These are phyloP conservation scores for Phalanger gymnotis DNA, from an alignment of 2,797 vertebrate species.

Conservation along the genomic window DNA sequence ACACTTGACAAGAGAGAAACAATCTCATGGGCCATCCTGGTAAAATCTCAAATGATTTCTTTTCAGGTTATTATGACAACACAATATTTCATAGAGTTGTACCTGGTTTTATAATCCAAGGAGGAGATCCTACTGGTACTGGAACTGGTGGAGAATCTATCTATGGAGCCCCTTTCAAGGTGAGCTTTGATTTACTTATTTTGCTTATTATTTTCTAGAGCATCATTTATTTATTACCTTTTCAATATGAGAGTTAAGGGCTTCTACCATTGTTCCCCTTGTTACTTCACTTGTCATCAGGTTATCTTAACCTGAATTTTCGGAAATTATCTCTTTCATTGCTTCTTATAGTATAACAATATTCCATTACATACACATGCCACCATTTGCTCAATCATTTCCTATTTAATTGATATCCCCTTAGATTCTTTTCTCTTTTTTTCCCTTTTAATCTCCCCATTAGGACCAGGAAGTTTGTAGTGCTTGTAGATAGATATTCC, in stretches of 20 bases:
- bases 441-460: neutral
- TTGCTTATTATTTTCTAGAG: constrained; percentile 22
- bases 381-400: neutral
- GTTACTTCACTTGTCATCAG: neutral
- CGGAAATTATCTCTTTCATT: neutral
- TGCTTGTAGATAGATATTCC: neutral
- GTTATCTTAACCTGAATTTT: neutral
- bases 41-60: constrained; percentile 29
- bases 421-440: neutral
- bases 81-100: constrained; percentile 97
- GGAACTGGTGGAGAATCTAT: constrained; percentile 95
- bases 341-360: neutral
- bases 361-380: neutral
- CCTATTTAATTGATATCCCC: neutral
- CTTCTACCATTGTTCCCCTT: neutral
- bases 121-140: constrained; percentile 95
- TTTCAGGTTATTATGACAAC: constrained; percentile 94
- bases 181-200: constrained; percentile 69
- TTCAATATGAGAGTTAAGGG: neutral
- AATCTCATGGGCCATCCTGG: neutral
- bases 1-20: neutral
- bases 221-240: neutral
- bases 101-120: constrained; percentile 95
- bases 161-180: constrained; percentile 95
- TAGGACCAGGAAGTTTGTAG: neutral